Evolutionary conservation across 1,140 invertebrate genomes (phyloP), one percentile per base, ranked within the genome.

Genomic region (Hypsibius dujardini): DNA sequence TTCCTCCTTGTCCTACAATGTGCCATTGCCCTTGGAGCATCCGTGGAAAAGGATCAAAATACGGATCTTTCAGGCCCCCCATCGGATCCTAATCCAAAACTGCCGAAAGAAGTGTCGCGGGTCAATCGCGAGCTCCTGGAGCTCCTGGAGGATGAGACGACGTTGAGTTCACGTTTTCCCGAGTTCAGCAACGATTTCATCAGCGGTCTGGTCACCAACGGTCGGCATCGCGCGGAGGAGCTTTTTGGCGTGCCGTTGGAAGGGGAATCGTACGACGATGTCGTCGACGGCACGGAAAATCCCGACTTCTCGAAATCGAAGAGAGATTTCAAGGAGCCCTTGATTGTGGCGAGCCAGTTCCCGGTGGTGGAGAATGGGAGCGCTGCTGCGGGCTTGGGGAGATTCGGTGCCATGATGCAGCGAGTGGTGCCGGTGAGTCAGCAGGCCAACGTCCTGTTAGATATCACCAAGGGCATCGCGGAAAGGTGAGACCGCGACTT

Each of bases 231-330:
- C 12, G 62, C 62, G 62, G 62, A 67, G 62, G 42, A 45, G 12
- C 62, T 67, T 12, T 67, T 67, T 42, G 62, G 62, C 3, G 62
- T 67, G 62, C 42, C 42, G 12, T 45, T 67, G 62, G 42, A 12
- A 45, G 42, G 3, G 12, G 62, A 67, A 56, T 56, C n/a, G 7
- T n/a, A 56, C 7, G n/a, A 7, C 7, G 50, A 7, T n/a, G 7
- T n/a, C n/a, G 28, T 28, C 62, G 45, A 67, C 62, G 62, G 7
- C 62, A 12, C 62, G 62, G 62, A 45, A 67, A 12, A 56, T n/a
- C 50, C 50, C n/a, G 50, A 12, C 50, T 15, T 67, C 12, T 12
- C 12, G 12, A 12, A 42, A 28, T 28, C 28, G 28, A 28, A 28
- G 28, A 28, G 28, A 28, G 28, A 28, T 28, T 28, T 28, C 28